Conservation (phyloP, 2,113 vertebrate genomes). For the Astur gentilis region DNA sequence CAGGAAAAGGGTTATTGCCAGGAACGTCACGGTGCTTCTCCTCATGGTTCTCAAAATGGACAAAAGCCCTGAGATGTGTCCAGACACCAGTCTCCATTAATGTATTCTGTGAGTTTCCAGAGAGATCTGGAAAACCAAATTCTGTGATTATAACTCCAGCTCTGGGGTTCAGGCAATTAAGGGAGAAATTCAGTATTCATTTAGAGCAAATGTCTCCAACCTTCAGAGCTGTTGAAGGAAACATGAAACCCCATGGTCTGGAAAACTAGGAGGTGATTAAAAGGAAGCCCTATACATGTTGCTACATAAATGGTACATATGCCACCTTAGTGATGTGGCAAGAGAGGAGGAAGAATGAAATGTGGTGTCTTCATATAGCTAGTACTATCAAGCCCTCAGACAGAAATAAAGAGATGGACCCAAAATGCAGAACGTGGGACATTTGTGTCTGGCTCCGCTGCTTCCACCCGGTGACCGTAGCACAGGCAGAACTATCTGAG, state of each 20-base stretch:
- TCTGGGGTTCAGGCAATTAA: neutral
- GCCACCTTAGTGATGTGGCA: neutral
- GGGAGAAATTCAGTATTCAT: neutral
- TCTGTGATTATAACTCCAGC: neutral
- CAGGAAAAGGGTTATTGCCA: neutral
- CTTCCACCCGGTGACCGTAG: neutral
- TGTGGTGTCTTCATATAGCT: accelerated
- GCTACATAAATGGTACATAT: neutral
- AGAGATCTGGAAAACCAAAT: neutral
- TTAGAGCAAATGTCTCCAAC: neutral
- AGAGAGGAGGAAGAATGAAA: neutral
- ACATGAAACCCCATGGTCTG: neutral
- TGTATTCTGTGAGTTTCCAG: neutral
- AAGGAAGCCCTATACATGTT: neutral
- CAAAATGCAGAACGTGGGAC: neutral
- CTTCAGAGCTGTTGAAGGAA: neutral
- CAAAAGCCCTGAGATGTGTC: neutral
- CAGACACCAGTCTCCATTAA: neutral
- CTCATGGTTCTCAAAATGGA: neutral
- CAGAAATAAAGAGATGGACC: neutral
- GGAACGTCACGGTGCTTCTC: neutral
- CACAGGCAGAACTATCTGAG: neutral
- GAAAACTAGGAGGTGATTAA: neutral
- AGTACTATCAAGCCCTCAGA: neutral
- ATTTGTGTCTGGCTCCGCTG: neutral